phyloP scores from a whole-genome alignment of 2,888 invertebrate species.

The Agrochola macilenta region DNA sequence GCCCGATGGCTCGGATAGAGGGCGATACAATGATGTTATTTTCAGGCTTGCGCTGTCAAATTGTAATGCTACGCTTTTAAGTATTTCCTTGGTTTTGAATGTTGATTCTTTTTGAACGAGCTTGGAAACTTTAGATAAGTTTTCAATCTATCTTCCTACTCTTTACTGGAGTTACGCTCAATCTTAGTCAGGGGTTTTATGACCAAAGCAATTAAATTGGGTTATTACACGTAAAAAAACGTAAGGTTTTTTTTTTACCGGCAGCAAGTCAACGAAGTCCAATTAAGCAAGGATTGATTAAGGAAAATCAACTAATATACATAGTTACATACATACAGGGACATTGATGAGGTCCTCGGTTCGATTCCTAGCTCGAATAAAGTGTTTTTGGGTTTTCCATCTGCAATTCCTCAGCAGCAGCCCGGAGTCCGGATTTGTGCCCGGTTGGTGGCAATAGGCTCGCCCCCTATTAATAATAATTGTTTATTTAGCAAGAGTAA shows the following conservation, averaged over 20 bases:
- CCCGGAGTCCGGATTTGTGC: not conserved
- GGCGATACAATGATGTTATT: constrained; percentile 60
- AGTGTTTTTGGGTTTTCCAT: not conserved
- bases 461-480: no score
- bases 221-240: not conserved
- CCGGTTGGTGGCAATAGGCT: not conserved
- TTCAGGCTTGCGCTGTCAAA: constrained; percentile 57
- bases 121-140: not conserved
- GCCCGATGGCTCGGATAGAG: constrained; percentile 55
- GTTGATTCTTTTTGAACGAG: not conserved
- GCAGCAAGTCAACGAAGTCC: not conserved
- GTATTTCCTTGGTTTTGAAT: constrained; percentile 21
- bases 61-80: constrained; percentile 46
- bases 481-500: no score
- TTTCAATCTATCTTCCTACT: not conserved
- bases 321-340: no score
- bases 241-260: no score
- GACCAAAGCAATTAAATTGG: not conserved
- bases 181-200: not conserved
- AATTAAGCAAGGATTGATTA: not conserved
- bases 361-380: not conserved
- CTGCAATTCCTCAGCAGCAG: not conserved
- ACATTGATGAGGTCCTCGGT: not conserved
- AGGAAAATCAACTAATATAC: not conserved
- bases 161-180: not conserved